Conservation (phyloP, 1,140 invertebrate genomes). For the Cotesia chilonis region DNA sequence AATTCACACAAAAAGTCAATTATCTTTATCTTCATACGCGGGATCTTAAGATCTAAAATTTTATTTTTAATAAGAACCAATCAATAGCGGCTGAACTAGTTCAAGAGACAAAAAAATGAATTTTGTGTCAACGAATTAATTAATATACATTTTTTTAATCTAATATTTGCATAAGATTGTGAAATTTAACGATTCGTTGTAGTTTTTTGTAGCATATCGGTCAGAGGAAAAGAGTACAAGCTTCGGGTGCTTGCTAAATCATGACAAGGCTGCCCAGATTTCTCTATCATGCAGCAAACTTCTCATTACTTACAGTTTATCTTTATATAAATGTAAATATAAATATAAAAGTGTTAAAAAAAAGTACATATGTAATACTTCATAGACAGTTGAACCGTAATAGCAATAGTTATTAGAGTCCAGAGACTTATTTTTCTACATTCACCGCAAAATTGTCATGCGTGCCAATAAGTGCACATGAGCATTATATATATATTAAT, state of each 20-base stretch:
- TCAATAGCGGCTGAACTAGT: too few species aligned
- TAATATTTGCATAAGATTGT: constrained; percentile 10
- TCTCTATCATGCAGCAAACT: background rate
- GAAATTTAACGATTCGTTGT: constrained; percentile 8
- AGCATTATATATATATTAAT: too few species aligned
- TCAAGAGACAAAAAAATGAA: too few species aligned
- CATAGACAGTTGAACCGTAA: background rate
- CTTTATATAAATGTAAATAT: background rate
- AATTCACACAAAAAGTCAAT: background rate
- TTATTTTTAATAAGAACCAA: too few species aligned
- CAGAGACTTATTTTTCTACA: background rate
- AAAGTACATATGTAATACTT: background rate
- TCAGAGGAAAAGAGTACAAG: constrained; percentile 1
- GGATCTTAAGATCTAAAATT: too few species aligned
- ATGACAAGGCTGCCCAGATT: constrained; percentile 36
- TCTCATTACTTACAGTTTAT: too few species aligned
- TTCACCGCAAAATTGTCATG: background rate
- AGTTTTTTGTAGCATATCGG: too few species aligned
- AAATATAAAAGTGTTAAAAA: background rate
- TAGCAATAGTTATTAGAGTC: background rate
- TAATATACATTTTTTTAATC: background rate
- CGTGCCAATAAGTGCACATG: too few species aligned
- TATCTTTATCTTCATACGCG: too few species aligned
- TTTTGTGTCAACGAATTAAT: too few species aligned
- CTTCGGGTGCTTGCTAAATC: constrained; percentile 27